Conservation (phyloP, 2,113 vertebrate genomes). For the Muntiacus reevesi region DNA sequence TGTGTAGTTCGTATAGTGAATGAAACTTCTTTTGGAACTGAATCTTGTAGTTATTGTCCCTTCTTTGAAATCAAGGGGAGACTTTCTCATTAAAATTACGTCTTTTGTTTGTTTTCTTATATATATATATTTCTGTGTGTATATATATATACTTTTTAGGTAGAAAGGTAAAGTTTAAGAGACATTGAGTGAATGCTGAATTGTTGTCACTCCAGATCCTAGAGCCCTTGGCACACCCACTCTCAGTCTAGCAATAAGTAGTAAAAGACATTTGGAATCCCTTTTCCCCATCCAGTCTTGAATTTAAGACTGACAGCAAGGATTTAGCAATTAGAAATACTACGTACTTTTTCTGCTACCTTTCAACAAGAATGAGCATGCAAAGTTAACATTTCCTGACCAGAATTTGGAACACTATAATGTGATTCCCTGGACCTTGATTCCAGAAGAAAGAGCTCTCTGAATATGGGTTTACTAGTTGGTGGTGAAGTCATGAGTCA, state of each 20-base stretch:
- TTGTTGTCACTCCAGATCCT: background rate
- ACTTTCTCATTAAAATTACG: slow-evolving; percentile 30
- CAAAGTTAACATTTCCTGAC: slow-evolving; percentile 73
- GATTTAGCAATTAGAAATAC: slow-evolving; percentile 71
- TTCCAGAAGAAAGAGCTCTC: slow-evolving; percentile 75
- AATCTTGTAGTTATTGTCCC: slow-evolving; percentile 24
- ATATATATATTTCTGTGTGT: background rate
- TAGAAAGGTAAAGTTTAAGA: slow-evolving; percentile 13
- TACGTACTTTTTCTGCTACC: slow-evolving; percentile 59
- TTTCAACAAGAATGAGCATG: slow-evolving; percentile 70
- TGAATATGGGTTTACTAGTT: slow-evolving; percentile 82
- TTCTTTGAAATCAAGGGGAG: slow-evolving; percentile 22
- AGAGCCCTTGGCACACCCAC: background rate
- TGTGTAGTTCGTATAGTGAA: background rate
- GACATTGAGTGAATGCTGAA: background rate
- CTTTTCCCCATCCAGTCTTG: background rate
- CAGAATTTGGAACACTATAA: slow-evolving; percentile 72
- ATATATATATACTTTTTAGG: slow-evolving; percentile 31
- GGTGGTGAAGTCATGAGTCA: slow-evolving; percentile 79
- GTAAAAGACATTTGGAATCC: background rate
- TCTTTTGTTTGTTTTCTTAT: slow-evolving; percentile 33
- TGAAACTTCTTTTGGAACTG: slow-evolving; percentile 1
- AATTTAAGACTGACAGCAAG: slow-evolving; percentile 45
- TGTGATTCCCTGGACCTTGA: slow-evolving; percentile 70
- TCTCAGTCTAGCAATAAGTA: background rate